phyloP scores from a whole-genome alignment of 2,888 invertebrate genomes.

The Drosophila neotestacea region DNA sequence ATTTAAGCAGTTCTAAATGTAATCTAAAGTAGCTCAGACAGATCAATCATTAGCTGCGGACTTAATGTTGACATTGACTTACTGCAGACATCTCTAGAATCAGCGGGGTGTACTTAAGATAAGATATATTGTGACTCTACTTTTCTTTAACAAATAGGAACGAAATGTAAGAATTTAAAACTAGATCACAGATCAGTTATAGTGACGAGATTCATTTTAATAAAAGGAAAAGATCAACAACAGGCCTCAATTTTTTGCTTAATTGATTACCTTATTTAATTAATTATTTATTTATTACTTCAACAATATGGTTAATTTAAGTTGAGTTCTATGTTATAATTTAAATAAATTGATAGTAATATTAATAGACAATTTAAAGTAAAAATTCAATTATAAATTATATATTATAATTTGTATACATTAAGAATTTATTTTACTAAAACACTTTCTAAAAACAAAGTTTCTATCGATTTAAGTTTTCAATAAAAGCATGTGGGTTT shows the following conservation, averaged over 20 bases:
- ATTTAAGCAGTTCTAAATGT: neutral
- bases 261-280: no score
- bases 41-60: conserved; percentile 20
- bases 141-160: neutral
- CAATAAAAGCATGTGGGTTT: neutral
- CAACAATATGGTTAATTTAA: no score
- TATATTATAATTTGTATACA: no score
- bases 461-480: neutral
- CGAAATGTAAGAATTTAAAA: neutral
- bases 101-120: conserved; percentile 13
- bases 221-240: neutral
- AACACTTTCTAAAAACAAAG: neutral
- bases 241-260: neutral
- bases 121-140: neutral
- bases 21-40: conserved; percentile 12
- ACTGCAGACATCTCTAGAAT: neutral
- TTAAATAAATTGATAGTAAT: no score
- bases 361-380: no score
- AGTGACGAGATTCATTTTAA: neutral
- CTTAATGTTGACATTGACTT: conserved; percentile 12
- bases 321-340: no score
- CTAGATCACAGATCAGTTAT: no score
- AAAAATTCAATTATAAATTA: no score
- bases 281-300: no score
- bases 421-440: no score